phyloP scores from a whole-genome alignment of 1,140 invertebrate genomes.

The Rhyacophila brunnea region DNA sequence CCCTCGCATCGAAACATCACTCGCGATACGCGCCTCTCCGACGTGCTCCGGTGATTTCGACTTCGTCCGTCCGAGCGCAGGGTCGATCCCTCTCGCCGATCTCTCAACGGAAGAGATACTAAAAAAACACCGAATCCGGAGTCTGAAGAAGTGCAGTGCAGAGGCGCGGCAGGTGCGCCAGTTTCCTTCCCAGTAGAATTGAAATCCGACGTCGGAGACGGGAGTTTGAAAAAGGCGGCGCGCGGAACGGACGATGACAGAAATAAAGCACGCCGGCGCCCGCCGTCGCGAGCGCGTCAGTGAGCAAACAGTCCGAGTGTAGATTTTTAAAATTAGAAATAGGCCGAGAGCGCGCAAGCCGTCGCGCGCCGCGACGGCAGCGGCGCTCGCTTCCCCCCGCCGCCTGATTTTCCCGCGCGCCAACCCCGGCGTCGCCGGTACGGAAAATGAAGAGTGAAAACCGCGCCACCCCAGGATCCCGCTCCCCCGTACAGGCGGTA shows the following conservation, averaged over 20 bases:
- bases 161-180: slow-evolving; percentile 1
- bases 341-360: slow-evolving; percentile 19
- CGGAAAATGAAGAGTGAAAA: slow-evolving; percentile 10
- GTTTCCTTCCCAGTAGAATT: not conserved
- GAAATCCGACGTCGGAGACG: not conserved
- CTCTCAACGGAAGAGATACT: too few species aligned
- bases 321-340: slow-evolving; percentile 30
- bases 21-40: too few species aligned
- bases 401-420: not conserved
- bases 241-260: slow-evolving; percentile 23
- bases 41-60: too few species aligned
- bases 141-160: not conserved
- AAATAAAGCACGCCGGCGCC: slow-evolving; percentile 26
- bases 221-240: slow-evolving; percentile 16
- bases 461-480: not conserved
- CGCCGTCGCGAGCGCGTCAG: slow-evolving; percentile 25
- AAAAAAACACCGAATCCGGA: too few species aligned
- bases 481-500: not conserved
- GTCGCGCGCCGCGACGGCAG: slow-evolving; percentile 5
- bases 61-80: too few species aligned
- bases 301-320: slow-evolving; percentile 27
- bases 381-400: slow-evolving; percentile 2
- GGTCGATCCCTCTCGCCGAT: too few species aligned
- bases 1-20: not conserved
- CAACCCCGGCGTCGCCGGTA: not conserved